Base-by-base conservation (phyloP, 2,888 invertebrate genomes). In the Steinernema hermaphroditum region DNA sequence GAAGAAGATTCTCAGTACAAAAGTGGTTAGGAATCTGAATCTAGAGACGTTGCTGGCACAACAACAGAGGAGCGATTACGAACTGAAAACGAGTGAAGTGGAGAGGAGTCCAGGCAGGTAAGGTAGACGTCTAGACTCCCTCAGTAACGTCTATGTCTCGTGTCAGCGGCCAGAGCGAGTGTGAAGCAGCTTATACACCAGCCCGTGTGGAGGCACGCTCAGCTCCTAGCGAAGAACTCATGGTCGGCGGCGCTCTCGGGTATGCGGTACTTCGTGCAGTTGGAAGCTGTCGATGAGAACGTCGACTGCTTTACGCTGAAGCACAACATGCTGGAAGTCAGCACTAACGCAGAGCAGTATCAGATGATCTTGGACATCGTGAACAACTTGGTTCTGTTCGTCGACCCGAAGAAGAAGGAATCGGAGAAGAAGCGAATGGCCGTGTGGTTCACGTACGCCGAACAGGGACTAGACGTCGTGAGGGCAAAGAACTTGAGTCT, bases 221-320 rank as follows among this genome's bases (percentile, higher is more conserved):
- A 93, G 12, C 89, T 94, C 1, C 92, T 94, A n/a, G 91, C 93
- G 37, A 97, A 97, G 88, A 92, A 93, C 0, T 94, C 96, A 0
- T 97, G 97, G 96, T 92, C 93, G 77, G 96, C 96, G 24, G 92
- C 93, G 71, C 89, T 98, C 14, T 93, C 94, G 86, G 95, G 96
- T 88, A 95, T 98, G 94, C 97, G 97, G 89, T 98, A 98, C 89
- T 98, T 97, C 89, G 97, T 24, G 41, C 34, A 71, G 32, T 62
- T 62, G 29, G 74, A 71, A 8, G 41, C 62, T 0, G 75, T 77
- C 41, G 76, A 91, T 78, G 92, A 93, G 82, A 92, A 93, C 75
- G 94, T 94, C 62, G 96, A 98, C 89, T 94, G 95, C 1, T 96
- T 98, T 87, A 96, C 96, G 0, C 90, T 98, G 69, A 94, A 96